These are phyloP conservation scores for Drosophila athabasca DNA, from an alignment of 1,140 invertebrate genomes.

Conservation along the genomic window DNA sequence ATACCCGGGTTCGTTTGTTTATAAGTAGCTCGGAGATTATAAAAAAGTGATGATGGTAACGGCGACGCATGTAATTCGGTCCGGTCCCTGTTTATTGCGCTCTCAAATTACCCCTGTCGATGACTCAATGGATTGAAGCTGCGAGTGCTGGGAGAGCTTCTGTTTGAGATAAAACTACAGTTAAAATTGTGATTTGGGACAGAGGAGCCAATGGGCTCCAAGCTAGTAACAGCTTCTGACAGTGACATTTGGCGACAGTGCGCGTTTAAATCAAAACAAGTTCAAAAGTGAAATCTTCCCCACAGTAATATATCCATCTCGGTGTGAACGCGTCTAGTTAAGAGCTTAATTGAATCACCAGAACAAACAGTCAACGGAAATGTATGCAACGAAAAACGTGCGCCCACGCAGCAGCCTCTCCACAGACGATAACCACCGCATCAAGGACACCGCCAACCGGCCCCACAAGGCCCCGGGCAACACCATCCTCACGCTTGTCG, in stretches of 20 bases:
- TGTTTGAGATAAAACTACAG: constrained; percentile 29
- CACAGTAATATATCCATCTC: not conserved
- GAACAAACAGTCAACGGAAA: constrained; percentile 41
- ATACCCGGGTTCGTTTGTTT: constrained; percentile 56
- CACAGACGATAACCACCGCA: constrained; percentile 79
- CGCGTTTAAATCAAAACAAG: constrained; percentile 2
- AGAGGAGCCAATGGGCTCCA: not conserved
- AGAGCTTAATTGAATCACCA: constrained; percentile 11
- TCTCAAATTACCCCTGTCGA: constrained; percentile 58
- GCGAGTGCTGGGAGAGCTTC: constrained; percentile 18
- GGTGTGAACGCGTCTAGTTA: constrained; percentile 39
- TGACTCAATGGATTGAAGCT: constrained; percentile 45
- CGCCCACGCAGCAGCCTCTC: constrained; percentile 80
- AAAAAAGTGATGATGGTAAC: constrained; percentile 59
- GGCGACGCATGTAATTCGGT: constrained; percentile 59
- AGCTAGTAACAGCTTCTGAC: constrained; percentile 6
- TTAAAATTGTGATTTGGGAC: constrained; percentile 13
- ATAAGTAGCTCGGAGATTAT: constrained; percentile 53
- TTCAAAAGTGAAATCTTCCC: not conserved
- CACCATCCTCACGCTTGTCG: constrained; percentile 80
- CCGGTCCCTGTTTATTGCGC: constrained; percentile 27
- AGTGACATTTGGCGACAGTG: constrained; percentile 22
- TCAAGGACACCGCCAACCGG: constrained; percentile 73
- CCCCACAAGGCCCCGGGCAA: constrained; percentile 65
- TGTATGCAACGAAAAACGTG: constrained; percentile 77